Evolutionary conservation across 1,140 invertebrate species (phyloP).

Genomic region (Reticulitermes speratus): DNA sequence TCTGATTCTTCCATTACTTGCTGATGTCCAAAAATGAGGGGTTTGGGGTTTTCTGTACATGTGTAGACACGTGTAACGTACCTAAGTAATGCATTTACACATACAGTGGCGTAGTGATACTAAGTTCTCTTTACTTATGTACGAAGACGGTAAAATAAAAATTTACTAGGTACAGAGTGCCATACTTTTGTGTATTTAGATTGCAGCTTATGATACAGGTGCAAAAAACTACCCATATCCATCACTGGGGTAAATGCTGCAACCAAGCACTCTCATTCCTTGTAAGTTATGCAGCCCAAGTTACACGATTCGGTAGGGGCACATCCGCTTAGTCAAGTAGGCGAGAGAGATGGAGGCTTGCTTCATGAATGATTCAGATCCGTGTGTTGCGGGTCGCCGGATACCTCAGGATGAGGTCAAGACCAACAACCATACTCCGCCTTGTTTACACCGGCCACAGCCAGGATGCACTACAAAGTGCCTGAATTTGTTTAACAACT

Average conservation of each 20-base stretch:
- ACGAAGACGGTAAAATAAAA: too few relatives aligned
- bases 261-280: not conserved
- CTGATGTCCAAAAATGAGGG: too few relatives aligned
- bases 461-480: not conserved
- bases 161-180: too few relatives aligned
- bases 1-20: too few relatives aligned
- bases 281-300: slow-evolving; percentile 6
- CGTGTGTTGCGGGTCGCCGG: slow-evolving; percentile 19
- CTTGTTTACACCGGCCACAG: not conserved
- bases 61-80: too few relatives aligned
- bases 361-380: slow-evolving; percentile 20
- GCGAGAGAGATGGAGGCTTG: not conserved
- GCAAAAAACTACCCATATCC: not conserved
- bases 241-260: not conserved
- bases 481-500: slow-evolving; percentile 19
- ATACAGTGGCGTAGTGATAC: too few relatives aligned
- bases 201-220: not conserved
- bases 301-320: slow-evolving; percentile 6
- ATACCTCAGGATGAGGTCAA: slow-evolving; percentile 27
- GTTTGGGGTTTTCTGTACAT: too few relatives aligned
- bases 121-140: too few relatives aligned
- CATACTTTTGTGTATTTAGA: too few relatives aligned
- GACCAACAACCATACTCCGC: slow-evolving; percentile 9
- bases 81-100: too few relatives aligned
- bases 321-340: slow-evolving; percentile 9